Percentiles rank a stretch among this genome's conserved stretches.
Conservation (phyloP, 2,888 invertebrate species). For the Rhagonycha lutea region DNA sequence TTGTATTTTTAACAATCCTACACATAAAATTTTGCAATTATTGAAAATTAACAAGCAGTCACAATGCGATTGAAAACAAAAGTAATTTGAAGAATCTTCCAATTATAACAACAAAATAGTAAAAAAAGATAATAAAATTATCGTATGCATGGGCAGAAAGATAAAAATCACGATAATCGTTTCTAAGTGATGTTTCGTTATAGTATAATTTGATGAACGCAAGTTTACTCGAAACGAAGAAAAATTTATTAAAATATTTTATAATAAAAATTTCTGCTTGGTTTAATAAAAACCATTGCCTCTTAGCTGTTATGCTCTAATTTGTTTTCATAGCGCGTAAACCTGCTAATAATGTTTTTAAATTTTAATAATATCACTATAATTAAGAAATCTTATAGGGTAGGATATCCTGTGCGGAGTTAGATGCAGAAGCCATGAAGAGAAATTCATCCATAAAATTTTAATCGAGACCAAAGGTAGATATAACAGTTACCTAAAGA, state of each 20-base stretch:
- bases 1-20: neutral
- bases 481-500: neutral
- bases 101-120: neutral
- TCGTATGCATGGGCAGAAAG: neutral
- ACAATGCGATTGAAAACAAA: neutral
- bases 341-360: conserved; percentile 15
- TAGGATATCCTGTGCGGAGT: conserved; percentile 8
- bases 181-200: neutral
- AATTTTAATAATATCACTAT: conserved; percentile 1
- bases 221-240: neutral
- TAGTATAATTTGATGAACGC: neutral
- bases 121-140: neutral
- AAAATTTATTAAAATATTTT: neutral
- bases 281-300: neutral
- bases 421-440: neutral
- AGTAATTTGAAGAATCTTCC: neutral
- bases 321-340: conserved; percentile 12
- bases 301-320: conserved; percentile 15
- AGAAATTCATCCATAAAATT: neutral
- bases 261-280: neutral
- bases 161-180: neutral
- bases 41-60: neutral
- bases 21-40: neutral
- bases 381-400: conserved; percentile 15
- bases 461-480: neutral